phyloP scores from a whole-genome alignment of 2,888 invertebrate genomes.

The Eupithecia subfuscata region DNA sequence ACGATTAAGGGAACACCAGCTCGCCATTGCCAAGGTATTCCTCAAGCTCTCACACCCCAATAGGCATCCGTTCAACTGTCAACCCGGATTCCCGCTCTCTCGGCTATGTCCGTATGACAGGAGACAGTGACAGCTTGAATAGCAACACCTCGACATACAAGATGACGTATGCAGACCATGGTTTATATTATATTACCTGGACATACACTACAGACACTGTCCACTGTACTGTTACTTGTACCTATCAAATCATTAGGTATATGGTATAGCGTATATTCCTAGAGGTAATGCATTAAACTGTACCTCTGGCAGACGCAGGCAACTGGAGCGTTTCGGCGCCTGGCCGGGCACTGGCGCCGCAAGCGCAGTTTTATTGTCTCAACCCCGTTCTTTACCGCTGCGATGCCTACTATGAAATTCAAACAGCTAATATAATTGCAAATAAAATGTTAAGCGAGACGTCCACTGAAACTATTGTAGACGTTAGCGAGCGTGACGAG shows the following conservation, averaged over 20 bases:
- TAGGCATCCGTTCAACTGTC: too few relatives aligned
- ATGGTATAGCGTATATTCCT: neutral
- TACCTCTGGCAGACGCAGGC: constrained; percentile 37
- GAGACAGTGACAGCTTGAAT: too few relatives aligned
- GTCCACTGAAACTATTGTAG: constrained; percentile 39
- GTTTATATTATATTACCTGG: too few relatives aligned
- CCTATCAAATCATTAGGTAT: neutral
- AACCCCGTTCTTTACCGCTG: constrained; percentile 54
- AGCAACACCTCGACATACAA: too few relatives aligned
- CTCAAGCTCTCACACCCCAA: too few relatives aligned
- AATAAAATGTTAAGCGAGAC: constrained; percentile 42
- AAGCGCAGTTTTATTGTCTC: constrained; percentile 67
- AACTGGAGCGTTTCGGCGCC: constrained; percentile 80
- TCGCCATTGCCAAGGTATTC: too few relatives aligned
- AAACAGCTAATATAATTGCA: constrained; percentile 64
- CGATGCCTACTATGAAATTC: constrained; percentile 65
- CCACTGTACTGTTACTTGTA: neutral
- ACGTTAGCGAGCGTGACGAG: constrained; percentile 25
- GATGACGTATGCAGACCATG: too few relatives aligned
- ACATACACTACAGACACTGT: neutral
- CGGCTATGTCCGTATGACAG: too few relatives aligned
- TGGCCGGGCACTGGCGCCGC: constrained; percentile 51
- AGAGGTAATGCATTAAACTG: constrained; percentile 5
- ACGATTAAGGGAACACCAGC: too few relatives aligned
- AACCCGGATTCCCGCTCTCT: too few relatives aligned